Conservation (phyloP, 2,888 invertebrate genomes). For the Euspilapteryx auroguttella region DNA sequence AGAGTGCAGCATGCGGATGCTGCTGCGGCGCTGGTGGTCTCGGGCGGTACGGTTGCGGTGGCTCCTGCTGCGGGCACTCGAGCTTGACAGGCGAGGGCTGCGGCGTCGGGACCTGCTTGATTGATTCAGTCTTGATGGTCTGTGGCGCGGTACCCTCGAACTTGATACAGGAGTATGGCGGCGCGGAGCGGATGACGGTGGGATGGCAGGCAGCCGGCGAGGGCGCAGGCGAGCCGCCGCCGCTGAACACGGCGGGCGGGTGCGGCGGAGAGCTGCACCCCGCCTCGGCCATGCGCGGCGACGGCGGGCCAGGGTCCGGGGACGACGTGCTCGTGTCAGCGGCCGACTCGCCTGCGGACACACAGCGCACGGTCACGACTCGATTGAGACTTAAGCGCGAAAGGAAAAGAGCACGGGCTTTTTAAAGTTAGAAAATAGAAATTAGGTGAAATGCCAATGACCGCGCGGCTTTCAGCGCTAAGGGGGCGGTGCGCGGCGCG, state of each 20-base stretch:
- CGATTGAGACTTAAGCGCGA: too few relatives aligned
- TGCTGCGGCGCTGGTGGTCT: conserved; percentile 49
- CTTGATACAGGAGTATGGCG: conserved; percentile 62
- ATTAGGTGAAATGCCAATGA: conserved; percentile 60
- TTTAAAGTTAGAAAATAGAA: conserved; percentile 50
- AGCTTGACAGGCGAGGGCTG: conserved; percentile 50
- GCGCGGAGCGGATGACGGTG: conserved; percentile 60
- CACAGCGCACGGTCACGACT: too few relatives aligned
- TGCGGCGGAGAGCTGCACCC: conserved; percentile 65
- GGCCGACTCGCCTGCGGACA: conserved; percentile 79
- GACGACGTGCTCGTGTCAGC: conserved; percentile 93
- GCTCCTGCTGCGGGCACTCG: conserved; percentile 29
- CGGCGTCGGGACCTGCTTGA: conserved; percentile 22
- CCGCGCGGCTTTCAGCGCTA: conserved; percentile 33
- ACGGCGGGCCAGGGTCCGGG: conserved; percentile 84
- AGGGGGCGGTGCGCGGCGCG: conserved; percentile 43
- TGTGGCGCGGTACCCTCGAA: conserved; percentile 48
- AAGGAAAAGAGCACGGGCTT: conserved; percentile 39
- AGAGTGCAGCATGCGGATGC: conserved; percentile 27
- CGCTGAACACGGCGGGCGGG: conserved; percentile 56
- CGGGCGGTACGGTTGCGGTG: conserved; percentile 33
- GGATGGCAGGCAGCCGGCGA: conserved; percentile 43
- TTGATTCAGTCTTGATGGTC: conserved; percentile 28
- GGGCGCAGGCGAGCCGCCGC: conserved; percentile 44
- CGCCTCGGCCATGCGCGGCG: conserved; percentile 76